phyloP scores from a whole-genome alignment of 1,140 invertebrate genomes.

The Harlomillsia oculata region DNA sequence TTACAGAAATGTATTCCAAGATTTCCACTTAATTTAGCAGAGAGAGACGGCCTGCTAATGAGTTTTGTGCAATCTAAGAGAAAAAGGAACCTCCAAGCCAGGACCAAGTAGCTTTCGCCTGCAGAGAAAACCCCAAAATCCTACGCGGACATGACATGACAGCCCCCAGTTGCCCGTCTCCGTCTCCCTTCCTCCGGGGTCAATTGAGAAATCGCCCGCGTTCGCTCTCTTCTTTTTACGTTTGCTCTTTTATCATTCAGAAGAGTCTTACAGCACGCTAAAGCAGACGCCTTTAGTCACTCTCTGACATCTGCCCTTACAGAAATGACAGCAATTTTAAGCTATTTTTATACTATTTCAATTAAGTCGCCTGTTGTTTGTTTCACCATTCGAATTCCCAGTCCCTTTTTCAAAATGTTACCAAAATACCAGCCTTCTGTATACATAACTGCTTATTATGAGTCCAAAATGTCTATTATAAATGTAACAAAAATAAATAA shows the following conservation, averaged over 20 bases:
- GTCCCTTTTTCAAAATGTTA: too few species aligned
- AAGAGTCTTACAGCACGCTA: background rate
- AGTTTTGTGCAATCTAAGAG: constrained; percentile 32
- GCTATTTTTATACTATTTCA: too few species aligned
- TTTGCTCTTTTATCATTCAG: background rate
- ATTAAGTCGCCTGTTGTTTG: too few species aligned
- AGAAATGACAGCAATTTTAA: too few species aligned
- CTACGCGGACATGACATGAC: constrained; percentile 24
- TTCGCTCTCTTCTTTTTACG: background rate
- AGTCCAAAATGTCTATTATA: too few species aligned
- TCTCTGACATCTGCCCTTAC: too few species aligned
- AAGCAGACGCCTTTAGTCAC: too few species aligned
- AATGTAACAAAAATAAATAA: too few species aligned
- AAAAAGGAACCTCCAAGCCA: constrained; percentile 18
- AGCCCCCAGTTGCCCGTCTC: constrained; percentile 3
- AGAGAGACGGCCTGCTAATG: constrained; percentile 33
- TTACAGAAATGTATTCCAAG: constrained; percentile 33
- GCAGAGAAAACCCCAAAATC: constrained; percentile 5
- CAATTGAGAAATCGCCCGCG: constrained; percentile 1
- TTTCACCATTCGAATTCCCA: too few species aligned
- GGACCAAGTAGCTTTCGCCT: background rate
- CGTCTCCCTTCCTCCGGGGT: background rate
- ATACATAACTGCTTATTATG: too few species aligned
- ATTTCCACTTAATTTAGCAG: constrained; percentile 35
- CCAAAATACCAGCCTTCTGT: too few species aligned